Base-by-base conservation (phyloP, 35 echinoderm and acorn worm genomes). In the Anneissia japonica region DNA sequence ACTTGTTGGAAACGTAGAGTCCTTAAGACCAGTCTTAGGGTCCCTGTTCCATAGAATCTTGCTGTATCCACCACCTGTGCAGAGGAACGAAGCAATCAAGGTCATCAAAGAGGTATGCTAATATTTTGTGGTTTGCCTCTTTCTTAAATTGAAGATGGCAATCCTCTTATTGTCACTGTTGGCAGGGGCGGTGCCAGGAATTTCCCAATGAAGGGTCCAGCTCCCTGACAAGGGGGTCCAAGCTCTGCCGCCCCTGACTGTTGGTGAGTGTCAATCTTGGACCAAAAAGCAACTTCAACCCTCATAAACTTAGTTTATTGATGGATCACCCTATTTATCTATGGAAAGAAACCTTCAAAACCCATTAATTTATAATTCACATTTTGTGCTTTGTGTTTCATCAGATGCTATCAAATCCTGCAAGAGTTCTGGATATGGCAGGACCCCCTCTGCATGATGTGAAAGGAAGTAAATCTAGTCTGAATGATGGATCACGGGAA, bases 41-140 rank as follows among this genome's bases (percentile, higher is more conserved):
- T 99, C 96, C 0, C 43, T 99, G 73, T 93, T 89, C 46, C 96
- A 99, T 72, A 46, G 92, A 29, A 93, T 99, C 73, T 78, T 99
- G 51, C 80, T 99, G 17, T 99, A 91, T 74, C 96, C 96, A 19
- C 96, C 96, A n/a, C 96, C 96, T 23, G 77, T 73, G 21, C 96
- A 99, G 46, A 84, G 96, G 56, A 88, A 93, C 74, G 96, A 99
- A 82, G 96, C 96, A 30, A 83, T 99, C 26, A 99, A 99, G 74
- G 89, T 93, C 34, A 74, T 99, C 36, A 93, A 93, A 83, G 96
- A 99, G 89, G 96, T 97, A 81, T 72, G 79, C 21, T 43, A 26
- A 35, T 30, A 30, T 40, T 26, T 26, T n/a, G n/a, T n/a, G n/a
- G n/a, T n/a, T n/a, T n/a, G n/a, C n/a, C n/a, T n/a, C n/a, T n/a